These are phyloP conservation scores for Aspidoscelis tigris DNA, from an alignment of 2,113 vertebrate species.

Conservation along the genomic window DNA sequence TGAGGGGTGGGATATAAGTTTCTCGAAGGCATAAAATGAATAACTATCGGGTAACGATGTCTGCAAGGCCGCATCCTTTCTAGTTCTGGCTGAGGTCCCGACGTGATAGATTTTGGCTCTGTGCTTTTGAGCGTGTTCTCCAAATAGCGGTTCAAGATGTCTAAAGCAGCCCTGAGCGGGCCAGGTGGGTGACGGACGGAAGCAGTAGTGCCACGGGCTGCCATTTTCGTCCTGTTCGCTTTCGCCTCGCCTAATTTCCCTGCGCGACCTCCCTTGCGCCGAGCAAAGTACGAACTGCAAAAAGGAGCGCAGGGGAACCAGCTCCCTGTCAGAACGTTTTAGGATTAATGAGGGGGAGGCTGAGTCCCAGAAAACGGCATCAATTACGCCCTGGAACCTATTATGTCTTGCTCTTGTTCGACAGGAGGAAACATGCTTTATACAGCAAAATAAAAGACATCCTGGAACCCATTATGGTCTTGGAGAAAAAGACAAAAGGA, in stretches of 20 bases:
- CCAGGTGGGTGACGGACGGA: background rate
- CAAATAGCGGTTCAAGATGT: background rate
- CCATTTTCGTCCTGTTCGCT: background rate
- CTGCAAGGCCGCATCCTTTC: too few species aligned
- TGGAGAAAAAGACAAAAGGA: slow-evolving; percentile 69
- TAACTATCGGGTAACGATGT: too few species aligned
- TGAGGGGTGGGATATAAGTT: too few species aligned
- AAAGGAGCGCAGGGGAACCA: too few species aligned
- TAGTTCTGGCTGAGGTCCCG: too few species aligned
- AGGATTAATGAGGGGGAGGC: slow-evolving; percentile 61
- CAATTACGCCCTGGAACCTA: slow-evolving; percentile 77
- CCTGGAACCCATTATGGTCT: slow-evolving; percentile 78
- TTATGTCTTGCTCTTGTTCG: slow-evolving; percentile 71
- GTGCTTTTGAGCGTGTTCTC: background rate
- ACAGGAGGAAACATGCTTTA: slow-evolving; percentile 78
- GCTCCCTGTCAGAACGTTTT: slow-evolving; percentile 42
- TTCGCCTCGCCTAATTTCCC: background rate
- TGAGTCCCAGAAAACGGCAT: slow-evolving; percentile 70
- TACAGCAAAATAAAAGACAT: slow-evolving; percentile 79
- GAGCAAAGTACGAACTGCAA: background rate
- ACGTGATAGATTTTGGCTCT: too few species aligned
- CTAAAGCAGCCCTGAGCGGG: background rate
- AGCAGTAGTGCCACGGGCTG: background rate
- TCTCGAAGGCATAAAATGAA: too few species aligned
- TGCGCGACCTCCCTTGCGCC: background rate